Evolutionary conservation across 2,113 vertebrate species (phyloP).

Genomic region (Calypte anna): DNA sequence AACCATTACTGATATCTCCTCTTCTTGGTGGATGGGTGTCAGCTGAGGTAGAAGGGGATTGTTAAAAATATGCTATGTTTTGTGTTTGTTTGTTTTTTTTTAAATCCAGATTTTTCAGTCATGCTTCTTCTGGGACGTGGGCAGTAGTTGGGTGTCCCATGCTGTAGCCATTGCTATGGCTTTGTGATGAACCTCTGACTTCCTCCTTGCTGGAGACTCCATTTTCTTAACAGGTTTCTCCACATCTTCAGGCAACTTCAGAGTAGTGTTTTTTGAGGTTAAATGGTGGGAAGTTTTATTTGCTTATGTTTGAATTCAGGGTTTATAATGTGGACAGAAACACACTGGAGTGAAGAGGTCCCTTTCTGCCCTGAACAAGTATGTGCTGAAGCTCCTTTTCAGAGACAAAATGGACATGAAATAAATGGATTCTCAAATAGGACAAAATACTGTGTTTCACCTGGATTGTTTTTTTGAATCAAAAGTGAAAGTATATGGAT

Average conservation of each 20-base stretch:
- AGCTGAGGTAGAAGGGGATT: neutral
- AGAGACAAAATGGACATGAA: neutral
- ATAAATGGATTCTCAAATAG: neutral
- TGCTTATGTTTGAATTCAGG: neutral
- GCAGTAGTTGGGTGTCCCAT: neutral
- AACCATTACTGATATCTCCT: neutral
- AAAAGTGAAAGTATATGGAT: neutral
- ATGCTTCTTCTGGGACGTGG: neutral
- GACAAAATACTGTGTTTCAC: fast-evolving
- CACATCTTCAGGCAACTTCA: fast-evolving
- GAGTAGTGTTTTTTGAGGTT: neutral
- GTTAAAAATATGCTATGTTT: neutral
- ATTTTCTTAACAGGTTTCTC: neutral
- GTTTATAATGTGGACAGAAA: neutral
- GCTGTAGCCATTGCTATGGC: fast-evolving
- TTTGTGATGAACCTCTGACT: neutral
- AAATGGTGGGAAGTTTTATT: neutral
- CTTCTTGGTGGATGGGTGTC: neutral
- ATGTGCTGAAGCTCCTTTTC: neutral
- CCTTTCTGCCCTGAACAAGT: neutral
- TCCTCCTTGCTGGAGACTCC: neutral
- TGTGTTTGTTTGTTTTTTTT: neutral
- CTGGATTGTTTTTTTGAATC: neutral
- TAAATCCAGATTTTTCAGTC: neutral
- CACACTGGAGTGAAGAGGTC: neutral